phyloP scores from a whole-genome alignment of 1,140 invertebrate species.

The Bombus ignitus region DNA sequence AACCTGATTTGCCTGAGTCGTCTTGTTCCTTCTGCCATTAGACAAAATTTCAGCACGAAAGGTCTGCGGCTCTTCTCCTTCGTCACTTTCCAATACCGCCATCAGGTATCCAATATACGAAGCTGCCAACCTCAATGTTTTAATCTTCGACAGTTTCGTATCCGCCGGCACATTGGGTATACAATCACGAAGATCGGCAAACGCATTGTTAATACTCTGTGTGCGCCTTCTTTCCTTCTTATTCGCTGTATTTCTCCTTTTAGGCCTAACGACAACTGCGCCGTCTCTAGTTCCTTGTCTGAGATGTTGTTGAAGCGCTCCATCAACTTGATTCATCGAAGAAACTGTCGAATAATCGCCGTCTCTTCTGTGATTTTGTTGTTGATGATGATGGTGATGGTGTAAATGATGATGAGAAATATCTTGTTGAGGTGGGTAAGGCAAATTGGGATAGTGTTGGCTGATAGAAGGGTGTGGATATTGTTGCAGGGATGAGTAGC shows the following conservation, averaged over 20 bases:
- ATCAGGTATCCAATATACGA: constrained; percentile 96
- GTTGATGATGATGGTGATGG: constrained; percentile 58
- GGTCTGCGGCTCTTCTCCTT: constrained; percentile 87
- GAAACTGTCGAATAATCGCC: constrained; percentile 38
- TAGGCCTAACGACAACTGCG: constrained; percentile 75
- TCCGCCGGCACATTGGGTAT: constrained; percentile 98
- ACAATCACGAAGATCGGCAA: constrained; percentile 94
- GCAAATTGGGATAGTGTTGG: constrained; percentile 36
- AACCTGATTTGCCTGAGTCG: constrained; percentile 70
- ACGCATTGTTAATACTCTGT: constrained; percentile 97
- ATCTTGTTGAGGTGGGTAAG: constrained; percentile 54
- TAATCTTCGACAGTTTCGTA: constrained; percentile 97
- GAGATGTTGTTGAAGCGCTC: constrained; percentile 60
- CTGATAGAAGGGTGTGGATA: constrained; percentile 46
- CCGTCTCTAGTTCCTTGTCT: constrained; percentile 50
- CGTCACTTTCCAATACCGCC: constrained; percentile 89
- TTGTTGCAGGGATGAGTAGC: constrained; percentile 69
- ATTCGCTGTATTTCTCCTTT: constrained; percentile 92
- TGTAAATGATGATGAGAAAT: constrained; percentile 38
- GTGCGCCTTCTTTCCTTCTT: constrained; percentile 96
- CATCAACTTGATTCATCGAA: constrained; percentile 24
- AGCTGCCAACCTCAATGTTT: constrained; percentile 94
- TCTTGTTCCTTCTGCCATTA: constrained; percentile 77
- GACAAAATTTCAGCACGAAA: constrained; percentile 89
- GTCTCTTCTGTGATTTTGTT: constrained; percentile 53